phyloP scores from a whole-genome alignment of 2,888 invertebrate species.

The Idaea biselata region DNA sequence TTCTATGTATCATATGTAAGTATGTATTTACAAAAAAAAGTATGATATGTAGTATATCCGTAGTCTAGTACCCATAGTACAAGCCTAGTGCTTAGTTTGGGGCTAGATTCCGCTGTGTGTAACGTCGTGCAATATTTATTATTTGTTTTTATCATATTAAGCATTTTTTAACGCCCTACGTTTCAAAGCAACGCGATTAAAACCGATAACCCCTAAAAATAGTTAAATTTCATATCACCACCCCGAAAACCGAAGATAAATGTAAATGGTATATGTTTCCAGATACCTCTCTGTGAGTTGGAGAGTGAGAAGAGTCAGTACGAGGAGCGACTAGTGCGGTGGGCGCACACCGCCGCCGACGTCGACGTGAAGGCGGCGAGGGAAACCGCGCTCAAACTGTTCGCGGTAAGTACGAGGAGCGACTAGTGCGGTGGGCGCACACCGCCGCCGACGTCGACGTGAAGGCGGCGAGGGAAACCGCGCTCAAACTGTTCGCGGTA shows the following conservation, averaged over 20 bases:
- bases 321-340: slow-evolving; percentile 87
- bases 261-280: slow-evolving; percentile 27
- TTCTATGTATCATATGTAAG: too few relatives aligned
- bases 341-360: slow-evolving; percentile 81
- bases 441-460: slow-evolving; percentile 82
- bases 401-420: slow-evolving; percentile 86
- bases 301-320: slow-evolving; percentile 89
- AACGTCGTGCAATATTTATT: too few relatives aligned
- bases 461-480: slow-evolving; percentile 86
- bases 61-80: too few relatives aligned
- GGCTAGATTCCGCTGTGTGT: too few relatives aligned
- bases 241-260: neutral
- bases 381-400: slow-evolving; percentile 92
- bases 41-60: too few relatives aligned
- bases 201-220: too few relatives aligned
- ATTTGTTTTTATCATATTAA: too few relatives aligned
- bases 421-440: slow-evolving; percentile 83
- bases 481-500: slow-evolving; percentile 94
- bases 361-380: slow-evolving; percentile 85
- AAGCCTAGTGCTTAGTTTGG: too few relatives aligned
- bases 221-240: too few relatives aligned
- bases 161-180: too few relatives aligned
- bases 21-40: too few relatives aligned
- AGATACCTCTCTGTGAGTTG: slow-evolving; percentile 88
- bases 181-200: too few relatives aligned